Base-by-base conservation (phyloP, 2,888 invertebrate genomes). In the Tillus elongatus region DNA sequence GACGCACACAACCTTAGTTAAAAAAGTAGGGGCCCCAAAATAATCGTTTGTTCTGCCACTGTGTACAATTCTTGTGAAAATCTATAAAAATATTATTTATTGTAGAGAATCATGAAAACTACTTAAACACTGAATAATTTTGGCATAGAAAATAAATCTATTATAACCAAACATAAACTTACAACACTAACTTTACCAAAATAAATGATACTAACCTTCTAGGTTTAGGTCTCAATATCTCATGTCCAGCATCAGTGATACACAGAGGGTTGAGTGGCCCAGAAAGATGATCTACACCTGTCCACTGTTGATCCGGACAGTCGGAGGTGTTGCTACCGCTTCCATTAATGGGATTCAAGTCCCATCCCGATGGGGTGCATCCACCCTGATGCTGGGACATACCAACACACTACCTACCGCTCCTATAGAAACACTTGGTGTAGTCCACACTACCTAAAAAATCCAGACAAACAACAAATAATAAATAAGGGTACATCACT, bases 191-290 rank as follows among this genome's bases (percentile, higher is more conserved):
- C n/a, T n/a, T n/a, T n/a, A n/a, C n/a, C n/a, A n/a, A n/a, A n/a
- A n/a, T n/a, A n/a, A n/a, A n/a, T n/a, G n/a, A n/a, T n/a, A 52
- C 61, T 68, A 67, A 86, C 86, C 88, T 79, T 62, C 88, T 75
- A 6, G 88, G 87, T 63, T 88, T 88, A 8, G 88, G 88, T 45
- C 87, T 71, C 46, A 88, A 74, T 57, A 88, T 88, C 67, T 88
- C 87, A 67, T 88, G 87, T 52, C 81, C 82, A 51, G 82, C 79
- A 62, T 79, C 79, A 34, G 78, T 75, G 52, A 78, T 77, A 58
- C 78, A 77, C 39, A 77, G 67, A 39, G 75, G 77, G 54, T 77
- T 75, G 41, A 77, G 63, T 15, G 77, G 76, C 42, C 75, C 74
- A 30, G 73, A 73, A 50, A 74, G 67, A 57, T 75, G 73, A 53